Conservation (phyloP, 2,888 invertebrate species). For the Taenaris catops region DNA sequence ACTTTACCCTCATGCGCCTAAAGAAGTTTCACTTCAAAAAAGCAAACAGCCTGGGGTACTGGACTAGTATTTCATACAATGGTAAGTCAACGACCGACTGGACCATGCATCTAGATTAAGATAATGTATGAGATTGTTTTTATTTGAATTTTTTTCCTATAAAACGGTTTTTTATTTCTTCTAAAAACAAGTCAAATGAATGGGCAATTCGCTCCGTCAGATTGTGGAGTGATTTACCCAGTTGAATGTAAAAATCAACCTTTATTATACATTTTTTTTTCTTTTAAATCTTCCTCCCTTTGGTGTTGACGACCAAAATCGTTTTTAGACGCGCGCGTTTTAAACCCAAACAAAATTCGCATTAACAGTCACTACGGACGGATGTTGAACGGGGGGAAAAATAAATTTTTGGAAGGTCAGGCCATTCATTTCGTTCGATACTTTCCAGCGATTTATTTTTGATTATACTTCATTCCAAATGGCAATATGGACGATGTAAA, state of each 20-base stretch:
- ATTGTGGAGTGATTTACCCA: conserved; percentile 62
- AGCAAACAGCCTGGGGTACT: too few relatives aligned
- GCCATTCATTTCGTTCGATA: conserved; percentile 14
- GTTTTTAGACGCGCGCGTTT: conserved; percentile 58
- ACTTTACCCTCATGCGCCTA: too few relatives aligned
- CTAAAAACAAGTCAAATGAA: conserved; percentile 74
- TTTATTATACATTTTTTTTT: conserved; percentile 36
- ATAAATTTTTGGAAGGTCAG: conserved; percentile 12
- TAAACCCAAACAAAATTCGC: conserved; percentile 18
- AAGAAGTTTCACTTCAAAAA: too few relatives aligned
- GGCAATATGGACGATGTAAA: too few relatives aligned
- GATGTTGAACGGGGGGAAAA: too few relatives aligned
- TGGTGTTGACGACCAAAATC: conserved; percentile 78
- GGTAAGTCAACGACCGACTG: conserved; percentile 87
- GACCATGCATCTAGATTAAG: conserved; percentile 58
- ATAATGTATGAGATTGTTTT: conserved; percentile 43
- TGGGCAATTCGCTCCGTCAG: conserved; percentile 65
- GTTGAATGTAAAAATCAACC: conserved; percentile 42
- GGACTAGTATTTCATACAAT: too few relatives aligned
- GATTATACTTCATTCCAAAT: conserved; percentile 26
- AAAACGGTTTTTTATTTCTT: conserved; percentile 41
- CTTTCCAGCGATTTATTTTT: conserved; percentile 25
- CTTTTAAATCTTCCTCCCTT: conserved; percentile 53
- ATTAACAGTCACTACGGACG: too few relatives aligned
- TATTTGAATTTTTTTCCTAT: conserved; percentile 21